Evolutionary conservation across 2,888 invertebrate genomes (phyloP).

Genomic region (Chirona hameri): DNA sequence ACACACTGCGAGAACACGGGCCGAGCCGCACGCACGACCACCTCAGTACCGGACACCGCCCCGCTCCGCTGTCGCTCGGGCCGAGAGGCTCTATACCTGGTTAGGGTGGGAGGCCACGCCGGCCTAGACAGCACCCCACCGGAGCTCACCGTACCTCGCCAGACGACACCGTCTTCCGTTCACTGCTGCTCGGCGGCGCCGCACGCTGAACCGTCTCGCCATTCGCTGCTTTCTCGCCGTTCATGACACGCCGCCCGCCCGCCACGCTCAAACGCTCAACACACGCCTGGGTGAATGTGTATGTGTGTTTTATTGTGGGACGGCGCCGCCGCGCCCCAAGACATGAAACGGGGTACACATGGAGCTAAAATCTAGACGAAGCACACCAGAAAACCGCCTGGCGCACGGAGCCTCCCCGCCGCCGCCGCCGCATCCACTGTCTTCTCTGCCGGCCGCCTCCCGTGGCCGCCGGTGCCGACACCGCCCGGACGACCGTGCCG

Average conservation of each 20-base stretch:
- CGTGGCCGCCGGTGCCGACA: not conserved
- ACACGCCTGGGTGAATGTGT: not conserved
- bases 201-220: not conserved
- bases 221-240: not conserved
- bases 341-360: conserved; percentile 5
- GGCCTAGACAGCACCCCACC: no score
- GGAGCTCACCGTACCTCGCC: not conserved
- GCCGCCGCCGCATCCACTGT: not conserved
- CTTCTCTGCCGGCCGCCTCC: not conserved
- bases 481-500: not conserved
- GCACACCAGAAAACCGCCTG: not conserved
- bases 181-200: not conserved
- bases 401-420: not conserved
- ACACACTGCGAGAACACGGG: not conserved
- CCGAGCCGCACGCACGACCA: not conserved
- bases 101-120: no score
- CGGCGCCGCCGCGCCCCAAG: conserved; percentile 10
- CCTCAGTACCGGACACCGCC: not conserved
- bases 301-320: conserved; percentile 3
- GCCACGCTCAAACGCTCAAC: not conserved
- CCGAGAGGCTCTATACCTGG: no score
- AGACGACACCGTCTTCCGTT: not conserved
- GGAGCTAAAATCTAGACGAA: conserved; percentile 4
- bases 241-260: not conserved
- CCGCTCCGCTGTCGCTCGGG: not conserved